A percentile compares a stretch with the other conserved stretches of the same genome.
Conservation (phyloP, 2,113 vertebrate genomes). For the Brienomyrus brachyistius region DNA sequence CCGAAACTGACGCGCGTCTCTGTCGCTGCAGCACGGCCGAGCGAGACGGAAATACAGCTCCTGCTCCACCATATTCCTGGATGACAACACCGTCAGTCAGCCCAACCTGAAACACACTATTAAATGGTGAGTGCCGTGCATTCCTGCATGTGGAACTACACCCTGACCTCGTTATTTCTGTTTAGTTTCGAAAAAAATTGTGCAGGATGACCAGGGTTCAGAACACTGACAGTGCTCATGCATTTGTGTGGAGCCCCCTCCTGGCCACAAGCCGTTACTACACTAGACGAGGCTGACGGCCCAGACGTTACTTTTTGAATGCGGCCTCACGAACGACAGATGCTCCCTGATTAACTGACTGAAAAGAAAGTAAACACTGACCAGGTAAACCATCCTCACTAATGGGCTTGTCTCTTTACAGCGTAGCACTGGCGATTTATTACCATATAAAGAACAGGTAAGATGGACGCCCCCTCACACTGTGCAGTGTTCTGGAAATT, state of each 20-base stretch:
- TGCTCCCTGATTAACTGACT: not conserved
- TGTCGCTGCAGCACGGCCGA: constrained; percentile 74
- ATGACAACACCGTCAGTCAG: constrained; percentile 97
- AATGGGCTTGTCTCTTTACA: constrained; percentile 64
- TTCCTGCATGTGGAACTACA: not conserved
- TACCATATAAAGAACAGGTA: constrained; percentile 99
- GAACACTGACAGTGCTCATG: not conserved
- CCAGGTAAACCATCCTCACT: not conserved
- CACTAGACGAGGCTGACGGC: not conserved
- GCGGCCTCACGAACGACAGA: not conserved
- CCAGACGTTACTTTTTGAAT: not conserved
- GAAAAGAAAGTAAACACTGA: not conserved
- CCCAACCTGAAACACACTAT: constrained; percentile 99
- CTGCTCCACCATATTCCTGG: constrained; percentile 95
- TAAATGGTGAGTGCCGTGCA: constrained; percentile 75
- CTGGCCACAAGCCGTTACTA: not conserved
- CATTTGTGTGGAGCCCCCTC: not conserved
- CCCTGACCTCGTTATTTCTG: not conserved
- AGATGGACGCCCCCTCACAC: constrained; percentile 28
- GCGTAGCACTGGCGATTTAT: constrained; percentile 94
- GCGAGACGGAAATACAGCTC: constrained; percentile 92
- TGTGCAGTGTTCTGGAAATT: not conserved
- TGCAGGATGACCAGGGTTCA: not conserved
- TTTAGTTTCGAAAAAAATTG: not conserved
- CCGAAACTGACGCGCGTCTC: not conserved